Conservation (phyloP, 2,113 vertebrate genomes). For the Phyllopteryx taeniolatus region DNA sequence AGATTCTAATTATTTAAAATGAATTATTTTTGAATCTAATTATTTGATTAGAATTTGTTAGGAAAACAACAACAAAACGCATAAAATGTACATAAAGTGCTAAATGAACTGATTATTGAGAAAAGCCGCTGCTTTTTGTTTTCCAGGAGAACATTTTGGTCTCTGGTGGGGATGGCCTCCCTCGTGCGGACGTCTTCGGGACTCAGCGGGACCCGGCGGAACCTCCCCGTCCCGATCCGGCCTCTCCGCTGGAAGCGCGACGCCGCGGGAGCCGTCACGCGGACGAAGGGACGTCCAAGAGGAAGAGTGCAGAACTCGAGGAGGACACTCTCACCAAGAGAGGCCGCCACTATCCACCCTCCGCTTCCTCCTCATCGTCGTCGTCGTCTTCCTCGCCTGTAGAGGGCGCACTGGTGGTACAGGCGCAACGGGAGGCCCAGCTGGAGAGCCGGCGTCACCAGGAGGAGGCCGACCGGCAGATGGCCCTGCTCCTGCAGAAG, state of each 20-base stretch:
- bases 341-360: background rate
- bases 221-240: background rate
- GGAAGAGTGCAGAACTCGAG: constrained; percentile 43
- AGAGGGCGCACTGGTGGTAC: constrained; percentile 8
- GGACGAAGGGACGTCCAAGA: constrained; percentile 34
- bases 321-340: constrained; percentile 13
- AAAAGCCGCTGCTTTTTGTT: background rate
- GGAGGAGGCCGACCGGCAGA: constrained; percentile 82
- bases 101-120: background rate
- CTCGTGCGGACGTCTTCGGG: constrained; percentile 20
- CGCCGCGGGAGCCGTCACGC: background rate
- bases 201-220: background rate
- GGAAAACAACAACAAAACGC: too few relatives aligned
- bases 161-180: background rate
- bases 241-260: background rate
- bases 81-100: too few relatives aligned
- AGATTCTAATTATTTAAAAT: too few relatives aligned
- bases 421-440: constrained; percentile 71
- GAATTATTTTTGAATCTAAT: too few relatives aligned
- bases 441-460: constrained; percentile 75
- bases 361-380: constrained; percentile 9
- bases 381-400: background rate
- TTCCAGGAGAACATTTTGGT: constrained; percentile 67
- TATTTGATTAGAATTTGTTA: too few relatives aligned
- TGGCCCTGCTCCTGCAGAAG: constrained; percentile 84